phyloP scores from a whole-genome alignment of 2,888 invertebrate genomes.

The Chydorus sphaericus region DNA sequence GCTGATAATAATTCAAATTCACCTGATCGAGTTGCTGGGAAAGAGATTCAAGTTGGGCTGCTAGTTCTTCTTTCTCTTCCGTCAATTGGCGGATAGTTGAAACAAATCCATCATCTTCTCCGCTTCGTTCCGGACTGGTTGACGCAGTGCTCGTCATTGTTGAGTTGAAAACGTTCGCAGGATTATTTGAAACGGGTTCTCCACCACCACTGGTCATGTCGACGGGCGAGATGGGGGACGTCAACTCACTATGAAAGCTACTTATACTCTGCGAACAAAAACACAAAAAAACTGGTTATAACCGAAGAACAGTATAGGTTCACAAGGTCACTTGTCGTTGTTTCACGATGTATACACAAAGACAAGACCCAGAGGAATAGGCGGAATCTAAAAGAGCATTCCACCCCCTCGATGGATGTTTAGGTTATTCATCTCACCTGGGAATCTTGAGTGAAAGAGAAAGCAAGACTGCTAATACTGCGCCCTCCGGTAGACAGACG shows the following conservation, averaged over 20 bases:
- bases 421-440: background rate
- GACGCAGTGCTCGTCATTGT: background rate
- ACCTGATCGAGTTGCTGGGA: background rate
- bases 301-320: background rate
- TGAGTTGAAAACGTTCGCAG: background rate
- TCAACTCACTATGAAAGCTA: background rate
- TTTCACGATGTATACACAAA: too few relatives aligned
- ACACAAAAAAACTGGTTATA: background rate
- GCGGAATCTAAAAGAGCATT: background rate
- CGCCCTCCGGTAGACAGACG: background rate
- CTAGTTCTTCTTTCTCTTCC: background rate
- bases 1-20: background rate
- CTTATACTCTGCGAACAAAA: background rate
- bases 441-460: background rate
- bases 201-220: too few relatives aligned
- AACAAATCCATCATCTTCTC: background rate
- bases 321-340: too few relatives aligned
- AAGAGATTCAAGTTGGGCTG: background rate
- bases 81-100: background rate
- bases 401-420: background rate
- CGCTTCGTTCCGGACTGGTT: background rate
- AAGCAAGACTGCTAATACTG: slow-evolving; percentile 2
- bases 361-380: too few relatives aligned
- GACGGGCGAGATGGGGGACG: background rate
- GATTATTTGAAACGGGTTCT: too few relatives aligned